Percentiles rank a stretch among this genome's conserved stretches.
These are phyloP conservation scores for Amblyjoppa fuscipennis DNA, from an alignment of 2,888 invertebrate species.

Conservation along the genomic window DNA sequence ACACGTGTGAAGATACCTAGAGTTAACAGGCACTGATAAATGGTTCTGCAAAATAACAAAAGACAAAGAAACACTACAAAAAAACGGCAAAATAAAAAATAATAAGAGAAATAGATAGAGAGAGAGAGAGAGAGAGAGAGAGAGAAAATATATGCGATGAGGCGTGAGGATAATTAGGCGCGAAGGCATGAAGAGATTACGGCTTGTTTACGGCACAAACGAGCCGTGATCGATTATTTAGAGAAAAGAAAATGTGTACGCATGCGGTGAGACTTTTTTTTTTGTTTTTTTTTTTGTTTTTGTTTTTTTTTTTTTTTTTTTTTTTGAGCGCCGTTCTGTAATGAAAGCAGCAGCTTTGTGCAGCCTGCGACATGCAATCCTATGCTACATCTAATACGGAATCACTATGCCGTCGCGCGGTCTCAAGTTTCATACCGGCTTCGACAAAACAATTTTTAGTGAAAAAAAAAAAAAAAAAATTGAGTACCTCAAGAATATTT, in stretches of 20 bases:
- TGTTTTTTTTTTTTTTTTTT: not conserved
- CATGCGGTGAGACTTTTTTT: constrained; percentile 25
- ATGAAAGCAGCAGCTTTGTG: constrained; percentile 39
- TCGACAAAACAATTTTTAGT: not conserved
- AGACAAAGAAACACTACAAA: constrained; percentile 87
- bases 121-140: constrained; percentile 60
- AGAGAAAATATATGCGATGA: constrained; percentile 72
- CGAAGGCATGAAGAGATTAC: constrained; percentile 6
- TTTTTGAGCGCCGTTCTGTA: constrained; percentile 10
- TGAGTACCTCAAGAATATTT: constrained; percentile 81
- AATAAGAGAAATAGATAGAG: constrained; percentile 72
- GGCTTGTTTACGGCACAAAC: constrained; percentile 17
- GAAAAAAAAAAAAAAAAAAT: constrained; percentile 41
- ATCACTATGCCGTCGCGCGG: constrained; percentile 33
- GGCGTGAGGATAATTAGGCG: constrained; percentile 65
- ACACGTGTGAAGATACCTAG: constrained; percentile 93
- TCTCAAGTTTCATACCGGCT: constrained; percentile 17
- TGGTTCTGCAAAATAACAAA: constrained; percentile 92
- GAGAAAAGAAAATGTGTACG: not conserved
- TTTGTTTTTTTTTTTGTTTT: not conserved
- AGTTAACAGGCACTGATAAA: constrained; percentile 95
- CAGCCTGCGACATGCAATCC: constrained; percentile 57
- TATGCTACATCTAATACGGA: constrained; percentile 34
- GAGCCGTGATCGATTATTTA: constrained; percentile 14
- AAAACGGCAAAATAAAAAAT: constrained; percentile 87